Evolutionary conservation across 2,888 invertebrate species (phyloP).

Genomic region (Drosophila mettleri): DNA sequence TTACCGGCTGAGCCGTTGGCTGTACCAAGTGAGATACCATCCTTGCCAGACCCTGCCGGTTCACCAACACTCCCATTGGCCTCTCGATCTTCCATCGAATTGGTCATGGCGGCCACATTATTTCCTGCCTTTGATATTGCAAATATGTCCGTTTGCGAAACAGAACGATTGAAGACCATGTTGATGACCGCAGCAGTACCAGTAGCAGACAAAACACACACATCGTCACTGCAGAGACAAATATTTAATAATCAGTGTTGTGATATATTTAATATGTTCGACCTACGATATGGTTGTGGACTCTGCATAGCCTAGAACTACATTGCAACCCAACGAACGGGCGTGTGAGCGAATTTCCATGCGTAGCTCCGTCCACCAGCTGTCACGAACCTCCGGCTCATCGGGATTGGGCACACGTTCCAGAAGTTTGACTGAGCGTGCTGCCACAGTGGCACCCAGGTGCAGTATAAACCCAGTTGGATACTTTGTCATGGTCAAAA

Average conservation of each 20-base stretch:
- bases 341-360: slow-evolving; percentile 98
- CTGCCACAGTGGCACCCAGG: slow-evolving; percentile 94
- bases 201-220: slow-evolving; percentile 96
- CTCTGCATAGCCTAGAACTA: slow-evolving; percentile 97
- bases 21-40: slow-evolving; percentile 69
- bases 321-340: slow-evolving; percentile 95
- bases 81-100: slow-evolving; percentile 86
- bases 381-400: slow-evolving; percentile 95
- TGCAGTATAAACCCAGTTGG: slow-evolving; percentile 95
- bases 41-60: slow-evolving; percentile 58
- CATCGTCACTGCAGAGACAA: slow-evolving; percentile 91
- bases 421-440: slow-evolving; percentile 92
- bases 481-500: slow-evolving; percentile 96
- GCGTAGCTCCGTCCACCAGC: slow-evolving; percentile 98
- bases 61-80: slow-evolving; percentile 61
- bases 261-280: not conserved
- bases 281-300: slow-evolving; percentile 95
- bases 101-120: slow-evolving; percentile 83
- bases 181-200: slow-evolving; percentile 96
- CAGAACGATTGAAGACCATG: slow-evolving; percentile 86
- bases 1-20: slow-evolving; percentile 52
- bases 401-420: slow-evolving; percentile 93
- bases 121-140: slow-evolving; percentile 65
- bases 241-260: too few relatives aligned
- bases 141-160: slow-evolving; percentile 82